Evolutionary conservation across 92 coral and sea anemone genomes (phyloP).

Genomic region (Galaxea fascicularis): DNA sequence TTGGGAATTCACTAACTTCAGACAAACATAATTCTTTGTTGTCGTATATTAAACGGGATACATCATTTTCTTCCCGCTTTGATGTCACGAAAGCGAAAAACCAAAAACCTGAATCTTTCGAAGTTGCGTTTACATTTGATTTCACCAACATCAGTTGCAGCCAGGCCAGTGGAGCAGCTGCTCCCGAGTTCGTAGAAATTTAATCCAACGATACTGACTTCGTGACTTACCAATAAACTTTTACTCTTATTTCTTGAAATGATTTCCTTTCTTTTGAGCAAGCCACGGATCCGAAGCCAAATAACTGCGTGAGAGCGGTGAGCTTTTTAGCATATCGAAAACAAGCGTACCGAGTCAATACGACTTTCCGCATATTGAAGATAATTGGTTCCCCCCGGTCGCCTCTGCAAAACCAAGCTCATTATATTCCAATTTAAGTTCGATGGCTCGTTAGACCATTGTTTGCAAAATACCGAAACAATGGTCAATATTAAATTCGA

Average conservation of each 20-base stretch:
- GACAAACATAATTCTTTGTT: background rate
- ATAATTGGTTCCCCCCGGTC: conserved; percentile 29
- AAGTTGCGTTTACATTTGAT: background rate
- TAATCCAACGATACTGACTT: background rate
- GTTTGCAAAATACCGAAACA: conserved; percentile 10
- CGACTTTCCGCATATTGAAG: conserved; percentile 18
- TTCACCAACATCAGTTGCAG: background rate
- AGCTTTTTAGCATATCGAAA: conserved; percentile 25
- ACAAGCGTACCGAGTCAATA: conserved; percentile 28
- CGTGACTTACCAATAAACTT: conserved; percentile 24
- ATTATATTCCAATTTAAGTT: conserved; percentile 45
- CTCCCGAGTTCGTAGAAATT: background rate
- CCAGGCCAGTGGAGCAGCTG: background rate
- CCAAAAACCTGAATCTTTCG: background rate
- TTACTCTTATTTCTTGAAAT: conserved; percentile 12
- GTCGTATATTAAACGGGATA: too few relatives aligned
- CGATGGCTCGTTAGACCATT: conserved; percentile 31
- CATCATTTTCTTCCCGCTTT: too few relatives aligned
- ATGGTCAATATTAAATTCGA: conserved; percentile 10
- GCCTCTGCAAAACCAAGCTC: conserved; percentile 26
- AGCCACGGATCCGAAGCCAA: conserved; percentile 9
- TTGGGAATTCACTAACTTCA: background rate
- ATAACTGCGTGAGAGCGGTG: background rate
- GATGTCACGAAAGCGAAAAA: background rate
- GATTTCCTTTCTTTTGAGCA: conserved; percentile 5